Percentiles rank a stretch among this genome's conserved stretches.
Conservation (phyloP, 2,888 invertebrate genomes). For the Xestia ashworthii region DNA sequence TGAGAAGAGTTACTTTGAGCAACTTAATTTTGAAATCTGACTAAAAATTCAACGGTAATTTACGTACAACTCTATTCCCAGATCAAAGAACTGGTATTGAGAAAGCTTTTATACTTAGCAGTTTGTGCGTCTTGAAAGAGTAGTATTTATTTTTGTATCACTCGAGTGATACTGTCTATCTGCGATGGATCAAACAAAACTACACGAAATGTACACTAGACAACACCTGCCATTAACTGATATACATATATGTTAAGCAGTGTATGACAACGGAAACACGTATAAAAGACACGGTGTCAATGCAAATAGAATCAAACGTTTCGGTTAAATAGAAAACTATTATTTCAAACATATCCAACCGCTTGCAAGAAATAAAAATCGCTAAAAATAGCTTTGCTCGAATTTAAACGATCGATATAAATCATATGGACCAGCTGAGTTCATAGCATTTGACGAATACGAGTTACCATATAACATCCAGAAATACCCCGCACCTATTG, state of each 20-base stretch:
- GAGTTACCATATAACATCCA: constrained; percentile 67
- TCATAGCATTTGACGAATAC: constrained; percentile 71
- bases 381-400: constrained; percentile 34
- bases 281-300: not conserved
- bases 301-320: not conserved
- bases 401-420: constrained; percentile 61
- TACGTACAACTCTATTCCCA: constrained; percentile 16
- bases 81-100: constrained; percentile 43
- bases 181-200: constrained; percentile 38
- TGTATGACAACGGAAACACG: constrained; percentile 15
- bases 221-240: not conserved
- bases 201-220: constrained; percentile 8
- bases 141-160: constrained; percentile 47
- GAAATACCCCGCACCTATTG: constrained; percentile 78
- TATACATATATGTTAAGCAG: not conserved
- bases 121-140: constrained; percentile 23
- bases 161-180: constrained; percentile 3
- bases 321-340: not conserved
- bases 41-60: constrained; percentile 1
- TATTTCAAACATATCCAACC: constrained; percentile 17
- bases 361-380: constrained; percentile 22
- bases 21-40: not conserved
- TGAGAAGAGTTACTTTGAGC: not conserved
- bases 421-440: constrained; percentile 59
- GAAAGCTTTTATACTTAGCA: constrained; percentile 41